Evolutionary conservation across 2,113 vertebrate species (phyloP), one percentile per base, ranked within the genome.

Genomic region (Benitochromis conjunctus): DNA sequence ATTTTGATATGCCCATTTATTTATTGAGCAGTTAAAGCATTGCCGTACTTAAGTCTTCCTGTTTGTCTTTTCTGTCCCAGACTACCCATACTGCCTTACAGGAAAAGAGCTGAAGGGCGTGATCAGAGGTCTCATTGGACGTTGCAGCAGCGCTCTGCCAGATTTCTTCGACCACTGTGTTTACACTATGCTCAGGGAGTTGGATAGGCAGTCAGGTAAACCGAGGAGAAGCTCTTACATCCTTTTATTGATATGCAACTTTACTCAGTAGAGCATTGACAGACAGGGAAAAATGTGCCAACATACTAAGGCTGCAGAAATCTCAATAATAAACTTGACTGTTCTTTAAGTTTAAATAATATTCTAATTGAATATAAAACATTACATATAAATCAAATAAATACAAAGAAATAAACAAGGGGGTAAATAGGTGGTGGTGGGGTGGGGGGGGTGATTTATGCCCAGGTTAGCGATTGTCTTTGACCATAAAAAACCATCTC

Each of bases 151-250:
- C 0, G 82, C 91, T 18, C 93, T 98, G 94, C 97, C 98, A 79
- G 97, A 98, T 69, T 97, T 99, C 93, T 98, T 99, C 0, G 97
- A 99, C 92, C 97, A 99, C 95, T 99, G 98, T 77, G 85, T 99
- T 56, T 97, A 97, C 80, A 97, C 96, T 4, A 99, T 99, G 98
- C 95, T 99, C 79, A 96, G 97, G 87, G 98, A 99, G 90, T 93
- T 98, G 96, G 98, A 99, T 92, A 98, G 96, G 84, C 93, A 95
- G 10, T 82, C 97, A 80, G 97, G 98, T 96, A 92, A 7, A 53
- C 10, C 29, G 9, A 11, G 54, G 38, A 71, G 48, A n/a, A 31
- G 10, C 26, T 46, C 76, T 26, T 46, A 24, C 2, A 31, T 24
- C 1, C 18, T 4, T 46, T 26, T 26, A n/a, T 29, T 83, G 66